A percentile compares a stretch with the other conserved stretches of the same genome.
These are phyloP conservation scores for Megamerina dolium DNA, from an alignment of 2,888 invertebrate species.

Conservation along the genomic window DNA sequence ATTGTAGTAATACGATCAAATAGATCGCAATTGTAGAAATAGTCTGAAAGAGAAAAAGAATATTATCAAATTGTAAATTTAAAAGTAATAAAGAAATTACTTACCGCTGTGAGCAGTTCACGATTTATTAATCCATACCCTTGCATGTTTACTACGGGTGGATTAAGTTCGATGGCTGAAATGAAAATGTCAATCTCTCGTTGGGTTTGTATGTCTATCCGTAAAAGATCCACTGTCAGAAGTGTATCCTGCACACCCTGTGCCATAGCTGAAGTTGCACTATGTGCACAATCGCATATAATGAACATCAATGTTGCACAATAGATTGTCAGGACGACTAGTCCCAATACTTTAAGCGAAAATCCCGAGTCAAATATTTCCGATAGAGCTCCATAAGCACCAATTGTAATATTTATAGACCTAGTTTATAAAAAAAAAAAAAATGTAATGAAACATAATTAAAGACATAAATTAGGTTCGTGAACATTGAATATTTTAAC, in stretches of 20 bases:
- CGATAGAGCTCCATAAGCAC: slow-evolving; percentile 60
- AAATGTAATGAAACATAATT: background rate
- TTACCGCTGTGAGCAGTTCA: slow-evolving; percentile 59
- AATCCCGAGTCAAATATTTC: slow-evolving; percentile 63
- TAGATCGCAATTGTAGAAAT: slow-evolving; percentile 8
- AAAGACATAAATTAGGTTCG: background rate
- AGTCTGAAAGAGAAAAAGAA: slow-evolving; percentile 1
- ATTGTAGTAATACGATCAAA: slow-evolving; percentile 7
- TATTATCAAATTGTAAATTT: background rate
- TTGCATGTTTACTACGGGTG: slow-evolving; percentile 60
- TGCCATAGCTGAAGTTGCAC: slow-evolving; percentile 58
- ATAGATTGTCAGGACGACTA: slow-evolving; percentile 58
- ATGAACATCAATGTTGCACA: slow-evolving; percentile 57
- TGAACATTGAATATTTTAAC: too few species aligned
- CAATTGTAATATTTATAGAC: slow-evolving; percentile 62
- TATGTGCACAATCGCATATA: slow-evolving; percentile 63
- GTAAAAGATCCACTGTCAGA: slow-evolving; percentile 54
- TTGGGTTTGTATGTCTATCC: slow-evolving; percentile 56
- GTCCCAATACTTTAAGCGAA: slow-evolving; percentile 61
- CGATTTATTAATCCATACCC: slow-evolving; percentile 62
- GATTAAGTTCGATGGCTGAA: slow-evolving; percentile 63
- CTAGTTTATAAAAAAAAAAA: slow-evolving; percentile 31
- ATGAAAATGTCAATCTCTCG: slow-evolving; percentile 64
- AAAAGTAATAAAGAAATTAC: too few species aligned
- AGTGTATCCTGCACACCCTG: slow-evolving; percentile 58